Base-by-base conservation (phyloP, 2,797 vertebrate genomes). In the Acanthurus tractus region DNA sequence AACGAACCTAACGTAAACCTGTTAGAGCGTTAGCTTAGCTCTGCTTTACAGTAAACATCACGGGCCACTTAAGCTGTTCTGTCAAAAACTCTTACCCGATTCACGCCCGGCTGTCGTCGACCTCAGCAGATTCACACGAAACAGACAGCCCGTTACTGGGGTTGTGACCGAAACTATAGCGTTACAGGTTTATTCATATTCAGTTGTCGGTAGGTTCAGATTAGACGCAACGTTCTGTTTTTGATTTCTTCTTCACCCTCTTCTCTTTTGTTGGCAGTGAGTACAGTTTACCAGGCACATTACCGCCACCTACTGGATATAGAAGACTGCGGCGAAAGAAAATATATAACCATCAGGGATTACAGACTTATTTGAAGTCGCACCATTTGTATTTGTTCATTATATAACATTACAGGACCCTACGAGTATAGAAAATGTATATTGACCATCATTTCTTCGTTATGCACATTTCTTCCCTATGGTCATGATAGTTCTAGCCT, bases 141-240 rank as follows among this genome's bases (percentile, higher is more conserved):
- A 50, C 3, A 38, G 15, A 12, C 40, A 1, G 62, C 4, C 17
- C 29, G 22, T 53, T 22, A 34, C 4, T 55, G 0, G 20, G 57
- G 6, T 2, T 4, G 23, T 4, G 13, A 23, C 18, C 40, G 15
- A 18, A 6, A 17, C 76, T 84, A 82, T 29, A 29, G 25, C 25
- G 25, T 29, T 44, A 79, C 34, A 4, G 74, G 54, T 63, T 73
- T 77, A 63, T 67, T 88, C 79, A 87, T 89, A 56, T 56, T 81
- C 70, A 49, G 45, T 57, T 20, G 18, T 15, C 25, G 67, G 29
- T 61, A 69, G 77, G 6, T 74, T 81, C 81, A 49, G 73, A 74
- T 87, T 76, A 76, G 59, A 81, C 71, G 82, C 63, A 73, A 74
- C 84, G 65, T 88, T 81, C 77, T 73, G 67, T 29, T 57, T 45